Conservation (phyloP, 2,113 vertebrate species). For the Vulpes lagopus region DNA sequence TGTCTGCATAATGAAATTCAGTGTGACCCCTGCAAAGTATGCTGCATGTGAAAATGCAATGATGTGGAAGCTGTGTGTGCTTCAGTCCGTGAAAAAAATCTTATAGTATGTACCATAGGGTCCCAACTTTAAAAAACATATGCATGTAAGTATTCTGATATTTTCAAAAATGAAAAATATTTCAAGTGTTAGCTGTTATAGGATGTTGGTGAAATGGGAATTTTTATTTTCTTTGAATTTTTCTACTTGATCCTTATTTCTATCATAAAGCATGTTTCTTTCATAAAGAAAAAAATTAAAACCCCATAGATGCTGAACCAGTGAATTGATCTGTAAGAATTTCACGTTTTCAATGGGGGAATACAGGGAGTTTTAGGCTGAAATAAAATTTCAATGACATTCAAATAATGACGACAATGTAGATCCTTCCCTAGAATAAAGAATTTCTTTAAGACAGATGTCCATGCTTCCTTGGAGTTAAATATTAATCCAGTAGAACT, state of each 20-base stretch:
- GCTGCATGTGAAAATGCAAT: not conserved
- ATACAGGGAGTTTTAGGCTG: not conserved
- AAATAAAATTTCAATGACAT: slow-evolving; percentile 16
- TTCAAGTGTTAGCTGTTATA: not conserved
- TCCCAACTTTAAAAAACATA: not conserved
- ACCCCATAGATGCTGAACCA: not conserved
- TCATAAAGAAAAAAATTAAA: not conserved
- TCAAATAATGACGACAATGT: not conserved
- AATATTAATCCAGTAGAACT: slow-evolving; percentile 38
- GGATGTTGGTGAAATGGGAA: not conserved
- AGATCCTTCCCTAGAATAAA: not conserved
- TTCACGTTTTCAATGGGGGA: not conserved
- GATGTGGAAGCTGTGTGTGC: not conserved
- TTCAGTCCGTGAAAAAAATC: not conserved
- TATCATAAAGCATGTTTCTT: slow-evolving; percentile 36
- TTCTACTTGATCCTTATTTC: not conserved
- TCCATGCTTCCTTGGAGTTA: not conserved
- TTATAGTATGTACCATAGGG: not conserved
- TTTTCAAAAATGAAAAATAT: not conserved
- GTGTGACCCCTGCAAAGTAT: not conserved
- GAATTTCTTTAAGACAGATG: slow-evolving; percentile 33
- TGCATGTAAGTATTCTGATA: not conserved
- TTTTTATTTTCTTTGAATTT: not conserved
- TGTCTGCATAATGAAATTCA: slow-evolving; percentile 3
- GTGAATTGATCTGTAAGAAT: not conserved